Conservation (phyloP, 2,797 vertebrate genomes). For the Choloepus didactylus region DNA sequence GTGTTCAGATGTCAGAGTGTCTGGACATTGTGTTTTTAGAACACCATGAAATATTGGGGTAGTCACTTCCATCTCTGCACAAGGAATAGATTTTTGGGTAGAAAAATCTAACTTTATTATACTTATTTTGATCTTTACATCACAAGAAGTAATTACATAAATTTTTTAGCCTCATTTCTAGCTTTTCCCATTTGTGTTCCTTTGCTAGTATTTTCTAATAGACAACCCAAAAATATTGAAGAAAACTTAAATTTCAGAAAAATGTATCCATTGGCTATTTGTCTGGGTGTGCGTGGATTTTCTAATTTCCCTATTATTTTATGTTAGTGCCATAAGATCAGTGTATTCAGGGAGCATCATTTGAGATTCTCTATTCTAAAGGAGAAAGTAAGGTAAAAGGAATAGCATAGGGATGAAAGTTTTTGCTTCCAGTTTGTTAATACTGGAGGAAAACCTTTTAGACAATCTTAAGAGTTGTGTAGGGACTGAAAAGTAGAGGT, state of each 20-base stretch:
- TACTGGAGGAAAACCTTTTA: not conserved
- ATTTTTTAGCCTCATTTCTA: not conserved
- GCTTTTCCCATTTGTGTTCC: not conserved
- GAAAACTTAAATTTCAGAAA: not conserved
- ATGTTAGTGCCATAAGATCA: not conserved
- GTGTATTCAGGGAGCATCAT: not conserved
- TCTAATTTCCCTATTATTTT: not conserved
- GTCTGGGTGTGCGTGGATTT: not conserved
- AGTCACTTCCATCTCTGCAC: not conserved
- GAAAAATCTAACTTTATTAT: not conserved
- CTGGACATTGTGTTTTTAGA: not conserved
- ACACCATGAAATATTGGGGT: not conserved
- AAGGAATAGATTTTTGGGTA: not conserved
- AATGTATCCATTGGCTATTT: not conserved
- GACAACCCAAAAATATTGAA: not conserved
- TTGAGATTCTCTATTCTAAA: not conserved
- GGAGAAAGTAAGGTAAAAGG: not conserved
- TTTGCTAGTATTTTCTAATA: constrained; percentile 41
- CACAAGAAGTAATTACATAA: not conserved
- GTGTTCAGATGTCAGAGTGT: not conserved
- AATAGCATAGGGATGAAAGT: not conserved
- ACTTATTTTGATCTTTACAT: not conserved
- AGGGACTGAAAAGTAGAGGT: not conserved
- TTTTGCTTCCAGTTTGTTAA: not conserved
- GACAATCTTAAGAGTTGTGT: not conserved